phyloP scores from a whole-genome alignment of 1,140 invertebrate genomes.

The Macrosteles quadrilineatus region DNA sequence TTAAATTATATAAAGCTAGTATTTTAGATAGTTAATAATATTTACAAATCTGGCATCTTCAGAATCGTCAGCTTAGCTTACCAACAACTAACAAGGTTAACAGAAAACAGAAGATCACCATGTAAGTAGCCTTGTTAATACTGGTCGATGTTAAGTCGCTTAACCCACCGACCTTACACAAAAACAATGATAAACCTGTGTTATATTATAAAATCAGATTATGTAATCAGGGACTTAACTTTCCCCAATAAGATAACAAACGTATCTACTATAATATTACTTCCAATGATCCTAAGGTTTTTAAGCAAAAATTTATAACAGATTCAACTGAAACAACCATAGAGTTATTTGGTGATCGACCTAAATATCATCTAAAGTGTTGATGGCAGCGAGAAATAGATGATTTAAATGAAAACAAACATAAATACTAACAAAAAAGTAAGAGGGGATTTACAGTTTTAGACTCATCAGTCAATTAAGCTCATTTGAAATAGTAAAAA shows the following conservation, averaged over 20 bases:
- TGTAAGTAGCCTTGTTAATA: conserved; percentile 13
- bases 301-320: background rate
- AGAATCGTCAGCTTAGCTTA: background rate
- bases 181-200: background rate
- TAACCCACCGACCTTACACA: background rate
- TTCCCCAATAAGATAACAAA: too few relatives aligned
- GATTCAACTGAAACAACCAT: background rate
- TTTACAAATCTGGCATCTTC: background rate
- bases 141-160: background rate
- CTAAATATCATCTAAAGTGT: too few relatives aligned
- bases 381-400: too few relatives aligned
- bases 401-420: too few relatives aligned
- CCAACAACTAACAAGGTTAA: conserved; percentile 6
- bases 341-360: background rate
- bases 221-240: too few relatives aligned
- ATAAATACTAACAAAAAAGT: too few relatives aligned
- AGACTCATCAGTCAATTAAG: too few relatives aligned
- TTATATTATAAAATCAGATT: too few relatives aligned
- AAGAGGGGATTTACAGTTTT: too few relatives aligned
- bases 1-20: conserved; percentile 16
- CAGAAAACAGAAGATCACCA: conserved; percentile 10
- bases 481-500: too few relatives aligned
- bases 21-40: background rate
- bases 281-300: too few relatives aligned
- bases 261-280: too few relatives aligned